These are phyloP conservation scores for Drosophila auraria DNA, from an alignment of 1,140 invertebrate species.

Conservation along the genomic window DNA sequence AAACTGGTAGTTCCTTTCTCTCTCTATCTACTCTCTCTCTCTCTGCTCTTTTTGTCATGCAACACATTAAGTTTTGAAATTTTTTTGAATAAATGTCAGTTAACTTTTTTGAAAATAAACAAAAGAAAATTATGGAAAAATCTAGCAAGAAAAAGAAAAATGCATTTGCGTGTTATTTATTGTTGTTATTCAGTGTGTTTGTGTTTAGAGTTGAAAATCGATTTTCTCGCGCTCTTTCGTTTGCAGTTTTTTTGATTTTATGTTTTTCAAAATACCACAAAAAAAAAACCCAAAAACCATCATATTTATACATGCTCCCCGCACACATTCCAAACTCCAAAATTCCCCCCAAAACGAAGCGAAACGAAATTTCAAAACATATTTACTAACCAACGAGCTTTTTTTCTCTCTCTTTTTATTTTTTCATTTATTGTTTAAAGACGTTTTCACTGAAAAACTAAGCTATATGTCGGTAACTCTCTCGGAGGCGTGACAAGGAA, in stretches of 20 bases:
- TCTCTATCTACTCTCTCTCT: slow-evolving; percentile 26
- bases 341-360: not conserved
- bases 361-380: slow-evolving; percentile 9
- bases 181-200: slow-evolving; percentile 14
- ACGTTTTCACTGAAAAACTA: slow-evolving; percentile 15
- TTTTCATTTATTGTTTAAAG: slow-evolving; percentile 15
- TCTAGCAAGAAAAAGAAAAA: not conserved
- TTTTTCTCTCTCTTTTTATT: slow-evolving; percentile 36
- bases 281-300: not conserved
- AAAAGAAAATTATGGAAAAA: not conserved
- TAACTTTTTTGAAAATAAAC: too few relatives aligned
- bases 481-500: slow-evolving; percentile 29
- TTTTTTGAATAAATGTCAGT: too few relatives aligned
- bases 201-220: not conserved
- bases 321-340: slow-evolving; percentile 10
- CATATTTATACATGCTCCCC: slow-evolving; percentile 4
- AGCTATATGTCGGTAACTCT: slow-evolving; percentile 18
- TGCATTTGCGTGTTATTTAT: slow-evolving; percentile 5
- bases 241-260: slow-evolving; percentile 37
- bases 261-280: slow-evolving; percentile 67
- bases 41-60: slow-evolving; percentile 32
- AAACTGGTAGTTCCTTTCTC: slow-evolving; percentile 37
- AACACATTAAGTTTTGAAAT: slow-evolving; percentile 35
- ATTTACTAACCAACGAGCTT: slow-evolving; percentile 40
- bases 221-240: slow-evolving; percentile 5